These are phyloP conservation scores for Lepidothrix coronata DNA, from an alignment of 2,113 vertebrate species.

Conservation along the genomic window DNA sequence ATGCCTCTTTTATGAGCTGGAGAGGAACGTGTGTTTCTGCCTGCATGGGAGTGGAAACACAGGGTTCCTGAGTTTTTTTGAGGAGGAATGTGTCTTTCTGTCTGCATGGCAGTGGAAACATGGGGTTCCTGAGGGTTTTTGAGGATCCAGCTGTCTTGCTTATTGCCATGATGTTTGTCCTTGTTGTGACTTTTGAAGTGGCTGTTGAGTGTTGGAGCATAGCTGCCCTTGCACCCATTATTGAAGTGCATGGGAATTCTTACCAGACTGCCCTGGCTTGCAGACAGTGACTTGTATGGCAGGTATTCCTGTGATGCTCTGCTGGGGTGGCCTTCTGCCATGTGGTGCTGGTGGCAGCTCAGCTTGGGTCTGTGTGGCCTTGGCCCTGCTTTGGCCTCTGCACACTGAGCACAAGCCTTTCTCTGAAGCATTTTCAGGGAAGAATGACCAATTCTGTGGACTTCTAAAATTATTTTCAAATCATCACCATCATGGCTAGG, in stretches of 20 bases:
- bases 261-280: neutral
- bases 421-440: neutral
- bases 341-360: accelerated
- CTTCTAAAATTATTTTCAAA: neutral
- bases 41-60: neutral
- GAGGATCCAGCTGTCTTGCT: neutral
- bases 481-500: too few species aligned
- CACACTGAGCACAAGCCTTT: neutral
- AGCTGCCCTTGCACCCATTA: neutral
- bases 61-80: neutral
- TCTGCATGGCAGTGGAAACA: neutral
- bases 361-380: neutral
- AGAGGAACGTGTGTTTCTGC: neutral
- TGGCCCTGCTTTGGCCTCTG: neutral
- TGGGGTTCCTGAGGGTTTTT: neutral
- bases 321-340: neutral
- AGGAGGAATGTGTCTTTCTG: neutral
- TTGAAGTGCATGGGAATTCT: neutral
- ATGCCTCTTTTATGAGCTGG: neutral
- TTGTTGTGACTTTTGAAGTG: neutral
- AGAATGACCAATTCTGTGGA: neutral
- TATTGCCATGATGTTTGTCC: neutral
- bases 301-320: neutral
- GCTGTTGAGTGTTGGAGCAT: accelerated
- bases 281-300: neutral